Conservation (phyloP, 1,140 invertebrate genomes). For the Phenacoccus solenopsis region DNA sequence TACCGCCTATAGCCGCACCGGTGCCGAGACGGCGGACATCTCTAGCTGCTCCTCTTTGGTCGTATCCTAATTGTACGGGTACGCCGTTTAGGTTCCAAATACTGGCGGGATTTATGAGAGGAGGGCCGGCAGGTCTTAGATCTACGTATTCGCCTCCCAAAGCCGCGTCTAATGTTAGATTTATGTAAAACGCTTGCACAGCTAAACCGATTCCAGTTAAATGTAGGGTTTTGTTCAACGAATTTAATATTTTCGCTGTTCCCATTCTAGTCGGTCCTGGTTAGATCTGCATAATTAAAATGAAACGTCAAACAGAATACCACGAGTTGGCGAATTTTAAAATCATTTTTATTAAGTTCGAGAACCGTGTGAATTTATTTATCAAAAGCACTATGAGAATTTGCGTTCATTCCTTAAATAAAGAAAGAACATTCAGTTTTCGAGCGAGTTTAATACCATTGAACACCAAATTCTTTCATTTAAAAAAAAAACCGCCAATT, state of each 20-base stretch:
- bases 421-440: too few relatives aligned
- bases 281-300: neutral
- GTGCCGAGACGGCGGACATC: neutral
- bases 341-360: too few relatives aligned
- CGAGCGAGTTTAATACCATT: too few relatives aligned
- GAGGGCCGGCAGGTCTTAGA: conserved; percentile 22
- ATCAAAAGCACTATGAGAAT: too few relatives aligned
- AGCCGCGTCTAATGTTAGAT: conserved; percentile 23
- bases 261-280: neutral
- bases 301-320: too few relatives aligned
- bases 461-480: too few relatives aligned
- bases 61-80: neutral
- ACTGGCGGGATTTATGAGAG: conserved; percentile 23
- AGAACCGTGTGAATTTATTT: too few relatives aligned
- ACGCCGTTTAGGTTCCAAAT: conserved; percentile 22
- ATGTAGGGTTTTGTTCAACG: conserved; percentile 24
- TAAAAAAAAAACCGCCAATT: neutral
- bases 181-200: conserved; percentile 26
- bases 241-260: conserved; percentile 18
- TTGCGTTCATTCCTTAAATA: too few relatives aligned
- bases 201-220: conserved; percentile 25
- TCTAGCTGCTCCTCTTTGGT: neutral
- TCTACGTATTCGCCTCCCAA: conserved; percentile 24
- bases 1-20: conserved; percentile 17
- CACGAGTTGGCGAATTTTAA: too few relatives aligned